phyloP scores from a whole-genome alignment of 2,113 vertebrate genomes.

The Nipponia nippon region DNA sequence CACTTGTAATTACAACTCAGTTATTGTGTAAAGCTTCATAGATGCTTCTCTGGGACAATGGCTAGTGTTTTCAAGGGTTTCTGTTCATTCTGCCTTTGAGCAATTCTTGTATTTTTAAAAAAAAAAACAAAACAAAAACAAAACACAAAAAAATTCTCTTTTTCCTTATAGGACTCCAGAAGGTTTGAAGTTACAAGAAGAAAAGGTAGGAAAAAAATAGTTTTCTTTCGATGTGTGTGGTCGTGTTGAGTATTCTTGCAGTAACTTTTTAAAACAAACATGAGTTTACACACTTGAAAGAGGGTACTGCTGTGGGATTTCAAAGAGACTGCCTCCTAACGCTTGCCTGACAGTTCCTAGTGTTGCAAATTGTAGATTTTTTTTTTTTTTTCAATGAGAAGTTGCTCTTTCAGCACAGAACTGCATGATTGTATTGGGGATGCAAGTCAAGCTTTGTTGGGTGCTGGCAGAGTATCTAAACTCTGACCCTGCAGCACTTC shows the following conservation, averaged over 20 bases:
- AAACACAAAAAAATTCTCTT: conserved; percentile 52
- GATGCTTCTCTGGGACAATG: not conserved
- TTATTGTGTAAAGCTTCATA: not conserved
- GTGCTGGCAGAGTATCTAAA: not conserved
- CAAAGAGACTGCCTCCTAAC: not conserved
- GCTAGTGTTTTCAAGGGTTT: not conserved
- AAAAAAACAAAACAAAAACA: not conserved
- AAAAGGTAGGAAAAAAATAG: conserved; percentile 72
- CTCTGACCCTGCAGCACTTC: not conserved
- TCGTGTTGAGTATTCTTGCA: not conserved
- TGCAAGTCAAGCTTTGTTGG: not conserved
- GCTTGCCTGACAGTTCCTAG: not conserved
- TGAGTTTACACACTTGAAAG: not conserved
- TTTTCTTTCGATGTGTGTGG: not conserved
- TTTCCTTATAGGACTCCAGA: conserved; percentile 72
- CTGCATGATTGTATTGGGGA: not conserved
- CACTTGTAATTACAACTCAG: not conserved
- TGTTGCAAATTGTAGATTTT: not conserved
- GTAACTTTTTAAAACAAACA: not conserved
- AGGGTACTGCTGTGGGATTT: not conserved
- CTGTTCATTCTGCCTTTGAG: conserved; percentile 11
- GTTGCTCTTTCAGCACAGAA: not conserved
- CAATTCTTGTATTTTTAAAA: conserved; percentile 9
- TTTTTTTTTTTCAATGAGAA: not conserved
- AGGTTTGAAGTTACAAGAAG: conserved; percentile 69